Evolutionary conservation across 1,140 invertebrate genomes (phyloP).

Genomic region (Apis cerana): DNA sequence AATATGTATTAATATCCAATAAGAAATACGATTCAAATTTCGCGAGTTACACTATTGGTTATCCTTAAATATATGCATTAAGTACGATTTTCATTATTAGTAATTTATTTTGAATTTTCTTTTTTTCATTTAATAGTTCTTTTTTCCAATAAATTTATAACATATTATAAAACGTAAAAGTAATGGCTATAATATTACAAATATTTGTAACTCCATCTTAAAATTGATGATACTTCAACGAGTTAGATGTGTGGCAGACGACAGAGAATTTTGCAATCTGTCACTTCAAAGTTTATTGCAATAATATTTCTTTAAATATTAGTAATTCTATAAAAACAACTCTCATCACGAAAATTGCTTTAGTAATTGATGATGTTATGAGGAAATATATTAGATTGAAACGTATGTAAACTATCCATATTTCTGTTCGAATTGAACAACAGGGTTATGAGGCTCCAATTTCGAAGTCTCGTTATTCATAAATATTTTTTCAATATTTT

Average conservation of each 20-base stretch:
- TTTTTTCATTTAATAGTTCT: neutral
- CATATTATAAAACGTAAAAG: neutral
- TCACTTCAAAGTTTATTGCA: slow-evolving; percentile 17
- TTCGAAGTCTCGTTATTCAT: slow-evolving; percentile 52
- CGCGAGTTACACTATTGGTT: neutral
- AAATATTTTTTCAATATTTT: slow-evolving; percentile 66
- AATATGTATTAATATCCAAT: slow-evolving; percentile 10
- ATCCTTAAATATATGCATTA: neutral
- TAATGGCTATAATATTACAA: neutral
- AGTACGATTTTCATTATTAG: slow-evolving; percentile 34
- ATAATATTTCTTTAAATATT: slow-evolving; percentile 1
- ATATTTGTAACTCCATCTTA: neutral
- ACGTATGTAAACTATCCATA: slow-evolving; percentile 24
- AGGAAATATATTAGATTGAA: slow-evolving; percentile 5
- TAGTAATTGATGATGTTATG: neutral
- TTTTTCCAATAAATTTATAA: neutral
- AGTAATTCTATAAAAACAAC: neutral
- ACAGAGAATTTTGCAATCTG: slow-evolving; percentile 26
- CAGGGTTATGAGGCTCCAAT: slow-evolving; percentile 72
- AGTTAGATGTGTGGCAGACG: slow-evolving; percentile 19
- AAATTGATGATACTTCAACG: neutral
- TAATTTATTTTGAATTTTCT: neutral
- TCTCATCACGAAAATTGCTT: neutral
- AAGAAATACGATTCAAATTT: neutral
- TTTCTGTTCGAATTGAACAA: slow-evolving; percentile 29